Evolutionary conservation across 2,888 invertebrate genomes (phyloP), one percentile per base, ranked within the genome.

Genomic region (Chouioia cunea): DNA sequence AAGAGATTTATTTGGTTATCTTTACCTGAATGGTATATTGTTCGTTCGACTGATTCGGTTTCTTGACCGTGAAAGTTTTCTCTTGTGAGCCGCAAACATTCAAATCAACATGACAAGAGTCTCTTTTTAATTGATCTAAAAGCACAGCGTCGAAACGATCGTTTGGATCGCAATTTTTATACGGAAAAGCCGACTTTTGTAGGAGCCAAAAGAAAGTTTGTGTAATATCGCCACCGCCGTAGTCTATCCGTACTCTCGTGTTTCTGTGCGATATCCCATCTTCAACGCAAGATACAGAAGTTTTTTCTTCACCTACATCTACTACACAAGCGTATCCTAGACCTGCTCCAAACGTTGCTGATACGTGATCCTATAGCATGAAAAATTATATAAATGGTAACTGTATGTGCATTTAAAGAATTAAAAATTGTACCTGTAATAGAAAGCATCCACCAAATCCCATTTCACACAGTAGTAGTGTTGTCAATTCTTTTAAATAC

Each of bases 221-320:
- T 0, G 96, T 95, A 0, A 97, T 93, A 86, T 98, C 97, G 14
- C 93, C 93, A 3, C 96, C 95, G 3, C 97, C 97, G 81, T 96
- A 96, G 77, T 95, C 93, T 88, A 97, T 89, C 63, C 93, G 87
- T 0, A 91, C 90, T 80, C 97, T 88, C 0, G 97, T 96, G 75
- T 93, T 92, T 76, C 93, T 91, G 80, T 96, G 95, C 23, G 97
- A 97, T 72, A 97, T 94, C 0, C 97, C 97, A 88, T 97, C 97
- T 87, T 97, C 97, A 0, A 97, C 96, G 87, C 97, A 98, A 1
- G 96, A 96, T 20, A 98, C 93, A 0, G 97, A 95, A 0, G 96
- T 96, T 87, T 97, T 97, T 83, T 97, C 96, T 82, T 97, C 97
- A 0, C 97, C 97, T 63, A 97, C 92, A 83, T 97, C 97, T 0